Base-by-base conservation (phyloP, 2,797 vertebrate genomes). In the Lithobates sylvaticus region DNA sequence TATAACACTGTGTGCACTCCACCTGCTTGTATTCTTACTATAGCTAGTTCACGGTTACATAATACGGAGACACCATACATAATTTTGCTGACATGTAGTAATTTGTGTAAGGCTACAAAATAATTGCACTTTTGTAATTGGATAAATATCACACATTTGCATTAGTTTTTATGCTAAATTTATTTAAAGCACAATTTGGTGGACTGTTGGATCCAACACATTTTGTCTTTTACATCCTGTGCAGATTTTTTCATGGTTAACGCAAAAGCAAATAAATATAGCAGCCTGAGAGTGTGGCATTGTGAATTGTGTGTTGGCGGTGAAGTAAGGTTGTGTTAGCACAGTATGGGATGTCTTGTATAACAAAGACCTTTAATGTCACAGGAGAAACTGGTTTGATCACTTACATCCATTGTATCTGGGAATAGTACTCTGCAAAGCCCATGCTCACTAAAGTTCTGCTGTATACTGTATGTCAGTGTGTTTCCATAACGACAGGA, bases 331-430 rank as follows among this genome's bases (percentile, higher is more conserved):
- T 27, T 67, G 65, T 29, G 27, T 67, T 29, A 67, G 65, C 26
- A 67, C 26, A 27, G 65, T 67, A 26, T 29, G 10, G 27, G 13
- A 67, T 67, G 13, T 67, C 50, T 54, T 65, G 1, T 26, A 65
- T 65, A 65, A 67, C 10, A 67, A 26, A 15, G 27, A 9, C 65
- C n/a, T 67, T 67, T 67, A 27, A 9, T 67, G 12, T 29, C 26
- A 67, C 10, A 67, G 10, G 65, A 61, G 65, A 67, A 67, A 67
- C 65, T 67, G 65, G 65, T 67, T 67, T 26, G 65, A 67, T 67
- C 65, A 67, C 65, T 67, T 2, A 1, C 61, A 23, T 65, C 65
- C 65, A 67, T 67, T 67, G 65, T 67, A 67, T 12, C 5, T 26
- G n/a, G 27, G 50, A 27, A 67, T 29, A 27, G 15, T 67, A 61